A percentile compares a stretch with the other conserved stretches of the same genome.
These are phyloP conservation scores for Peromyscus attwateri DNA, from an alignment of 2,797 vertebrate species.

Conservation along the genomic window DNA sequence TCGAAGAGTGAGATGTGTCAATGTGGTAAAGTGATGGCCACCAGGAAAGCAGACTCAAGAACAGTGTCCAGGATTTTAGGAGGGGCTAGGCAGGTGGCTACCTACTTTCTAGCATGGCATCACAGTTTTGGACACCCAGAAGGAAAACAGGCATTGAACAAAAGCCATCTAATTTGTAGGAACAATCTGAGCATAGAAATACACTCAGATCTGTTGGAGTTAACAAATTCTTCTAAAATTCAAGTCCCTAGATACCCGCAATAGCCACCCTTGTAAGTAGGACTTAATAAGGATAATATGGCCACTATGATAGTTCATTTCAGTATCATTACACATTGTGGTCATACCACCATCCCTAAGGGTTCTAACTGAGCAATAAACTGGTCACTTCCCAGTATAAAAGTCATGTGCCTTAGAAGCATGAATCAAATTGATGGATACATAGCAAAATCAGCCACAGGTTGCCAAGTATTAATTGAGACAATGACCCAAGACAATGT, in stretches of 20 bases:
- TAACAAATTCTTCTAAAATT: slow-evolving; percentile 13
- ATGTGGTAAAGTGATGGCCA: background rate
- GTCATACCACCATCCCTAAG: background rate
- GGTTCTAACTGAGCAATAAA: background rate
- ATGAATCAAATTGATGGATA: slow-evolving; percentile 41
- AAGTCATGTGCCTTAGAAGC: slow-evolving; percentile 4
- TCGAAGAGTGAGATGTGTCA: background rate
- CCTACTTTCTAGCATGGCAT: background rate
- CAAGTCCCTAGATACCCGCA: background rate
- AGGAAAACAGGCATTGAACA: background rate
- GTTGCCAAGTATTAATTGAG: slow-evolving; percentile 5
- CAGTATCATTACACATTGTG: background rate
- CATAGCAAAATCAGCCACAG: background rate
- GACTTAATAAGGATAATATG: background rate
- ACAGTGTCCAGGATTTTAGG: background rate
- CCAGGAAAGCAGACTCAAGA: background rate
- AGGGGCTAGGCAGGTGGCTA: background rate
- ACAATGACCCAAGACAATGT: background rate
- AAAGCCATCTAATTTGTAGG: background rate
- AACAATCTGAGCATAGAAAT: background rate
- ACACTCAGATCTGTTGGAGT: background rate
- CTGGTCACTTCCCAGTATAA: slow-evolving; percentile 4
- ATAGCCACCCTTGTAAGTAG: background rate
- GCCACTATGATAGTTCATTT: slow-evolving; percentile 1
- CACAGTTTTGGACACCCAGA: background rate